A percentile compares a stretch with the other conserved stretches of the same genome.
These are phyloP conservation scores for Prolemur simus DNA, from an alignment of 2,113 vertebrate species.

Conservation along the genomic window DNA sequence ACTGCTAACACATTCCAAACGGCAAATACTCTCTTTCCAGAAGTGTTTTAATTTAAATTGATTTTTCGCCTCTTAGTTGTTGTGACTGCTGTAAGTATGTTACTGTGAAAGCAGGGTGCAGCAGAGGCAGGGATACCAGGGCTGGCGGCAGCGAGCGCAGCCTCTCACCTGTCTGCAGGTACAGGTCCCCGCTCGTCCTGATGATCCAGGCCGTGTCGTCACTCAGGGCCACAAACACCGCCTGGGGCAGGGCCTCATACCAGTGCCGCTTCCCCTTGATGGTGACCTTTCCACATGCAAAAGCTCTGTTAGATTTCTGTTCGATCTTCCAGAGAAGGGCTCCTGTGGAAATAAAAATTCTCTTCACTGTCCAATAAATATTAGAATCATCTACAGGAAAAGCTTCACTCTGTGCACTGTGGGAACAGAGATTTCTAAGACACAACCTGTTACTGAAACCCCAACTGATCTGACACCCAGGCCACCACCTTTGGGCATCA, in stretches of 20 bases:
- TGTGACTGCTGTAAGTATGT: not conserved
- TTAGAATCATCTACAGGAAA: not conserved
- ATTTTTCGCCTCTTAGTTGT: not conserved
- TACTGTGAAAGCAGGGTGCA: not conserved
- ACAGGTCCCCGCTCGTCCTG: constrained; percentile 95
- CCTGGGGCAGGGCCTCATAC: constrained; percentile 96
- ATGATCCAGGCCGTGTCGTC: constrained; percentile 98
- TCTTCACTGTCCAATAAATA: not conserved
- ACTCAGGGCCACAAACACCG: constrained; percentile 92
- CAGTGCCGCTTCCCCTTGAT: constrained; percentile 96
- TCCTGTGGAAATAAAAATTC: constrained; percentile 80
- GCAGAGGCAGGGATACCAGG: rapidly evolving
- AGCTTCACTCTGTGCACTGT: not conserved
- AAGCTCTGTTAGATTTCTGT: constrained; percentile 96
- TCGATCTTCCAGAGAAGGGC: constrained; percentile 98
- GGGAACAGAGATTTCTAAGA: not conserved
- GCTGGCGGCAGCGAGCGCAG: rapidly evolving
- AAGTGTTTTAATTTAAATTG: not conserved
- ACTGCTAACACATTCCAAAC: not conserved
- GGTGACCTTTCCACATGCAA: constrained; percentile 95
- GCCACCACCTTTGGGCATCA: not conserved
- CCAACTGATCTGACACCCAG: rapidly evolving
- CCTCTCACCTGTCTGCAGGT: constrained; percentile 92
- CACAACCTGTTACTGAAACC: not conserved
- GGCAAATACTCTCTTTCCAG: too few relatives aligned